Conservation (phyloP, 2,797 vertebrate genomes). For the Vireo griseus region DNA sequence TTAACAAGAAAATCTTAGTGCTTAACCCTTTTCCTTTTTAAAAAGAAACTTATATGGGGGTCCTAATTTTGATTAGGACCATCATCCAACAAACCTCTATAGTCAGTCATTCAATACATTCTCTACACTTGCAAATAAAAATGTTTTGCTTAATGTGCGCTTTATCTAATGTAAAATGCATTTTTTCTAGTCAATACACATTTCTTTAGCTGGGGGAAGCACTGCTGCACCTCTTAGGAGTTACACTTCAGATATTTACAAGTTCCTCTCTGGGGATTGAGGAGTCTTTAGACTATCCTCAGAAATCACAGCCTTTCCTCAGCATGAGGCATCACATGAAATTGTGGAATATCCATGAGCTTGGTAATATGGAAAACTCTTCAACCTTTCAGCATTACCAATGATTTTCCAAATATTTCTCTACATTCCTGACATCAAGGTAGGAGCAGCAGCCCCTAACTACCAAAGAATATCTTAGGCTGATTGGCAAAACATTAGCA, state of each 20-base stretch:
- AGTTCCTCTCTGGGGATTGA: neutral
- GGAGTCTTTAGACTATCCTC: neutral
- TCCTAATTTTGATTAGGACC: neutral
- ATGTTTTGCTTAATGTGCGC: neutral
- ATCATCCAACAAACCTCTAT: neutral
- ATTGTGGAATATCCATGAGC: neutral
- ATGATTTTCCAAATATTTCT: neutral
- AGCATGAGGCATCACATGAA: neutral
- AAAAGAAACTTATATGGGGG: neutral
- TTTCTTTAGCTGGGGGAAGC: neutral
- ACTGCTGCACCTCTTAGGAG: neutral
- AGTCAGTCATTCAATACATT: neutral
- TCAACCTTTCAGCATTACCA: neutral
- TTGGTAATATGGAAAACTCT: neutral
- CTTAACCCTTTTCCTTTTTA: neutral
- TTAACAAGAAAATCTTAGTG: neutral
- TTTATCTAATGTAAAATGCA: neutral
- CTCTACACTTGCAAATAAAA: neutral
- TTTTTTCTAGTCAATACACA: neutral
- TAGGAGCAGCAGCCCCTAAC: neutral
- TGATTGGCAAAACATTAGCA: neutral
- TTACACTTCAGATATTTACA: neutral
- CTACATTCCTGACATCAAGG: neutral
- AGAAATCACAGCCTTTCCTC: neutral
- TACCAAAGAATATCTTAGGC: neutral